phyloP scores from a whole-genome alignment of 2,797 vertebrate genomes.

The Aythya fuligula region DNA sequence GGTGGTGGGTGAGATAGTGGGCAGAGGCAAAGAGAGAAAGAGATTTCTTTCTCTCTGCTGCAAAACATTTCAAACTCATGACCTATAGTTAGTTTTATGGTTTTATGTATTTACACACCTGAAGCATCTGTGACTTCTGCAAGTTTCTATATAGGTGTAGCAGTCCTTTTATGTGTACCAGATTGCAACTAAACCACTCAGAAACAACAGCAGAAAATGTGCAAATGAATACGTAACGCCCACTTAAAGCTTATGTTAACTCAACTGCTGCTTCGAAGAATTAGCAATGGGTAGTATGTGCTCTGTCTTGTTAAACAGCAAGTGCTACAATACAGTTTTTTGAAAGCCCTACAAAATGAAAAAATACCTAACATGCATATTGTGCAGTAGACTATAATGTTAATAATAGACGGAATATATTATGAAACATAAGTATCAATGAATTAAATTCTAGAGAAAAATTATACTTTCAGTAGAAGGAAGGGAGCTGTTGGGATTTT shows the following conservation, averaged over 20 bases:
- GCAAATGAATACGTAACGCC: slow-evolving; percentile 31
- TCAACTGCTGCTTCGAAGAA: slow-evolving; percentile 31
- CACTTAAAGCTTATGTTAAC: slow-evolving; percentile 25
- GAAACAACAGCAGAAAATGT: slow-evolving; percentile 42
- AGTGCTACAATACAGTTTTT: not conserved
- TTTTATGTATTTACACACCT: not conserved
- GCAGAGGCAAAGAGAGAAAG: not conserved
- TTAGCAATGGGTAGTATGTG: not conserved
- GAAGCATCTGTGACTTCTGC: not conserved
- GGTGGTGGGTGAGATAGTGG: not conserved
- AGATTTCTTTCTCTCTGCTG: not conserved
- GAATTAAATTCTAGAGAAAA: slow-evolving; percentile 7
- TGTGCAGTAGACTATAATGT: not conserved
- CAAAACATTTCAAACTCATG: not conserved
- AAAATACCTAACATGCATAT: not conserved
- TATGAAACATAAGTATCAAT: not conserved
- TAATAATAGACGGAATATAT: not conserved
- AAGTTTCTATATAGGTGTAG: not conserved
- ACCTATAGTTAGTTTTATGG: not conserved
- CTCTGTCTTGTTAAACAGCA: slow-evolving; percentile 3
- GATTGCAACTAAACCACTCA: slow-evolving; percentile 27
- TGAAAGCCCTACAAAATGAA: not conserved
- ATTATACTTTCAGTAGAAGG: not conserved
- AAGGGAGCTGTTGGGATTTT: not conserved
- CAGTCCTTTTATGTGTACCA: not conserved